Evolutionary conservation across 1,140 invertebrate species (phyloP), one percentile per base, ranked within the genome.

Genomic region (Hyphantria cunea): DNA sequence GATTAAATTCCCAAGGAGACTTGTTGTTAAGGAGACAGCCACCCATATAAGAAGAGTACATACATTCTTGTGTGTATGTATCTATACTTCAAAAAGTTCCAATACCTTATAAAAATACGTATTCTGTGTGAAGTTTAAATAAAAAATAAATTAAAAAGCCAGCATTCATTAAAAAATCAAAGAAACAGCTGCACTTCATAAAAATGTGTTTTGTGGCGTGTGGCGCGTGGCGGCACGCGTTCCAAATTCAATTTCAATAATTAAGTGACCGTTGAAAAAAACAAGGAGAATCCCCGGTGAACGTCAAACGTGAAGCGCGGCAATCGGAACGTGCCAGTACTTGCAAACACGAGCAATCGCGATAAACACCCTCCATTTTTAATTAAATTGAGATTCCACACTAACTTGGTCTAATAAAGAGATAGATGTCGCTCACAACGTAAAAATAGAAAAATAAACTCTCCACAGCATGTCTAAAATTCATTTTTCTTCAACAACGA

Each of bases 331-430:
- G 86, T 87, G 83, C 74, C 84, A 70, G 75, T 82, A 84, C 80
- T 81, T 77, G 58, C 70, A 58, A 61, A 76, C 80, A 76, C 82
- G 76, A 75, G 76, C 70, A 72, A 81, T 82, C 64, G 48, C 78
- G 80, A 83, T 83, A 83, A 80, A 76, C 76, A 72, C 73, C 61
- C 66, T 74, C 72, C 70, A 78, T 77, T 81, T 89, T 85, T 87
- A 89, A 87, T 89, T 89, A 89, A 89, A 89, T 89, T 82, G 86
- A 83, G 79, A 89, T 87, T 87, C 84, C 79, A 64, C 66, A 72
- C 64, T 64, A 64, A 69, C 70, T 75, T 67, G 66, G 77, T 76
- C 71, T 76, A 76, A 75, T 65, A 55, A 66, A 39, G 58, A 76
- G 72, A 73, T 79, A 82, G 81, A 81, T 81, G 74, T 64, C 68